Percentiles rank a stretch among this genome's conserved stretches.
Evolutionary conservation across 2,797 vertebrate species (phyloP).

Genomic region (Avahi laniger): DNA sequence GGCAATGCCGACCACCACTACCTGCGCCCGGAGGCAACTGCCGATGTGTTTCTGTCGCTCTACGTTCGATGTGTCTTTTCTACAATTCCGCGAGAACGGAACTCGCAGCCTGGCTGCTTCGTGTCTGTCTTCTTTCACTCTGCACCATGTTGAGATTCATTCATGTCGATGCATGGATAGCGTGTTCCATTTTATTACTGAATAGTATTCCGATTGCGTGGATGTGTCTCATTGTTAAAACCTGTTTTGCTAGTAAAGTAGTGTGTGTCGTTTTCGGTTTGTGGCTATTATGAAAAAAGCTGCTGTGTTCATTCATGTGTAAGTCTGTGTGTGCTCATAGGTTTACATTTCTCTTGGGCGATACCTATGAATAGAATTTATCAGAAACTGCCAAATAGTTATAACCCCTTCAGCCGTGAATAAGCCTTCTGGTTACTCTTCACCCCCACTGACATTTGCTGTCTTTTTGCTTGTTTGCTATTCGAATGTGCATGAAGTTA

Average conservation of each 20-base stretch:
- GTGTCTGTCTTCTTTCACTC: not conserved
- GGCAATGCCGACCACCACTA: not conserved
- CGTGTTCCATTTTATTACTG: not conserved
- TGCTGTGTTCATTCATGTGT: accelerated
- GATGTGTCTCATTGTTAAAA: not conserved
- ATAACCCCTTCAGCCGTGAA: no score
- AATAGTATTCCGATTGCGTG: accelerated
- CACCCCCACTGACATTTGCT: not conserved
- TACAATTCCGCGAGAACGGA: not conserved
- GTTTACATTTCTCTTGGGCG: not conserved
- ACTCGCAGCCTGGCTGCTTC: accelerated
- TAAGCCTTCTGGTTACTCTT: accelerated
- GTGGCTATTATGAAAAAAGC: not conserved
- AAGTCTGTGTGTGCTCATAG: not conserved
- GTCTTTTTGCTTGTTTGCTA: not conserved
- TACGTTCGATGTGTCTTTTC: not conserved
- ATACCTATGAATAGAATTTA: not conserved
- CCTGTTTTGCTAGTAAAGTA: not conserved
- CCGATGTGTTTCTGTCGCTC: not conserved
- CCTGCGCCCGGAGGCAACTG: accelerated
- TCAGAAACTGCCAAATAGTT: not conserved
- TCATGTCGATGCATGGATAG: accelerated
- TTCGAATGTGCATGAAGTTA: not conserved
- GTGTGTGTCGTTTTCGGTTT: not conserved
- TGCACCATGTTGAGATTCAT: not conserved